Evolutionary conservation across 2,113 vertebrate species (phyloP), one percentile per base, ranked within the genome.

Genomic region (Macrotus californicus): DNA sequence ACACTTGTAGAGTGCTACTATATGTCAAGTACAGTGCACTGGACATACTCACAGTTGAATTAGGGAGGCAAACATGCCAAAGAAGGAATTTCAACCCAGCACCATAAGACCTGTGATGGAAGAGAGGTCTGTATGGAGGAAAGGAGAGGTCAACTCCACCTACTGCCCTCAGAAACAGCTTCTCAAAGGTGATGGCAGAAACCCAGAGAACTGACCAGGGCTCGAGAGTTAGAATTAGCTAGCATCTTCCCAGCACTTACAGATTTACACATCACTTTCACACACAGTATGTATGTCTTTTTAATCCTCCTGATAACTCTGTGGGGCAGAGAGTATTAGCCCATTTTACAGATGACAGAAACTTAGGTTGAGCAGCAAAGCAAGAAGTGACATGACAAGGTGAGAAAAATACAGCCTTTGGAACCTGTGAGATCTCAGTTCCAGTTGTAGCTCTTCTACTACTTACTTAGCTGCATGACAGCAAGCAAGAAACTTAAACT

Each of bases 301-400:
- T 66, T 36, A 93, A n/a, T 67, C 12, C 18, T 77, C 70, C 70
- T 36, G 24, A 21, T 54, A 89, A 82, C 46, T 82, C 69, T 82
- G 22, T 94, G 77, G 69, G 29, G 22, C 9, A 82, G 77, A 88
- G 56, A 66, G 12, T 79, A 86, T 79, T 91, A 83, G 36, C 39
- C 48, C 64, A 70, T 82, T 86, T 93, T 69, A 89, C 15, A 91
- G 59, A 85, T 18, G 81, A 69, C 6, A 93, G 72, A 88, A 93
- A 77, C 29, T 66, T 26, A 85, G 52, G 22, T 66, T 86, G 48
- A 92, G 59, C 39, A 46, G 36, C 81, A 31, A 84, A 81, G 22
- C 24, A 31, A 82, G 61, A 82, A 48, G 29, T 50, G 46, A 39
- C 41, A 69, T 0, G 7, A 48, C 7, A 22, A 34, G 16, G n/a